Evolutionary conservation across 2,888 invertebrate genomes (phyloP), one percentile per base, ranked within the genome.

Genomic region (Teinopalpus imperialis): DNA sequence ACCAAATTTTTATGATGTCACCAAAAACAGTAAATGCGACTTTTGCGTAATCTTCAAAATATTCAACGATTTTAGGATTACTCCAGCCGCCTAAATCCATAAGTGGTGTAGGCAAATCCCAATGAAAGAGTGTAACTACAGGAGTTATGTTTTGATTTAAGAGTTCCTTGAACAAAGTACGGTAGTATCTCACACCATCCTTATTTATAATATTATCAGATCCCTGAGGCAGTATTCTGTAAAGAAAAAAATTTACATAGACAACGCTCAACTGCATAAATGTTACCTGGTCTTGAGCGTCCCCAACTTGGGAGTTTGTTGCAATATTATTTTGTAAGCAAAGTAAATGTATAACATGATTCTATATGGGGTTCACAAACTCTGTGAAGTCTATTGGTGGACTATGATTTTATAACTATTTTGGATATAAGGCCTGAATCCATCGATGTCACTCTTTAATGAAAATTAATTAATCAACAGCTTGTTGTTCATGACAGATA

Each of bases 161-260:
- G 10, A 96, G 85, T 56, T 91, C 93, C 65, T 95, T 87, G 43
- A 96, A 93, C 29, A 97, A 66, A 42, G 90, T 90, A 48, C 93
- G 92, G 72, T 97, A 97, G 76, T 95, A 95, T 36, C 90, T 79
- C 1, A 94, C 87, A 12, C 95, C 96, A 2, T 90, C 90, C 44
- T 89, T 78, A 69, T 93, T 97, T 36, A 95, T 82, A 23, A 90
- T 69, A 61, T 92, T 91, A 54, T 90, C 88, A 24, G 90, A 90
- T 14, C 94, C 95, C 14, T 89, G 89, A 0, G 95, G 94, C 52
- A 95, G 77, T 39, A 96, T 85, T 39, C 96, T 88, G 71, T 21
- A 40, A 32, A 30, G 13, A 36, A 12, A 31, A 35, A 13, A 1
- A 32, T n/a, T n/a, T n/a, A n/a, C n/a, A n/a, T n/a, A n/a, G n/a